Conservation (phyloP, 2,888 invertebrate genomes). For the Eueremaeus valkanovi region DNA sequence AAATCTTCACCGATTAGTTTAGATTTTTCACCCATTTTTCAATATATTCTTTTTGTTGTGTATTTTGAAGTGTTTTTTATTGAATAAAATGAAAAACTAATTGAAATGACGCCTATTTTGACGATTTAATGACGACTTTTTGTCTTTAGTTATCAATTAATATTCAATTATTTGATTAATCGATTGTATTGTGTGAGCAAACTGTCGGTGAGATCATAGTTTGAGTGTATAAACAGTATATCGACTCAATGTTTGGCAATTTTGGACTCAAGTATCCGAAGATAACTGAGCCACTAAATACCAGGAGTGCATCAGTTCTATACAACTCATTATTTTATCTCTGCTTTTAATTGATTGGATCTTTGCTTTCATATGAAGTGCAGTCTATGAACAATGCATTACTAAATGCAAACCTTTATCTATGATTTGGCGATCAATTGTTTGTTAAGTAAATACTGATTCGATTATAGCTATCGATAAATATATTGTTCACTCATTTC, state of each 20-base stretch:
- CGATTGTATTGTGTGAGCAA: neutral
- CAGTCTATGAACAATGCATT: neutral
- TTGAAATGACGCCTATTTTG: constrained; percentile 11
- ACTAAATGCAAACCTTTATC: neutral
- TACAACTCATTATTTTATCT: neutral
- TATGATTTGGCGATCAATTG: too few species aligned
- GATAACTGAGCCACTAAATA: neutral
- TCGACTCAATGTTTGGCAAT: neutral
- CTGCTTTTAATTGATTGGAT: neutral
- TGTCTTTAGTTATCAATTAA: neutral
- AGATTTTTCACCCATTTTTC: constrained; percentile 29
- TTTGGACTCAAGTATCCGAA: neutral
- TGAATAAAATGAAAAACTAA: neutral
- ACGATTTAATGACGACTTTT: neutral
- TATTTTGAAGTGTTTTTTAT: neutral
- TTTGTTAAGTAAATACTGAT: neutral
- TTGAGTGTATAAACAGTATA: neutral
- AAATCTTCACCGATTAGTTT: constrained; percentile 10
- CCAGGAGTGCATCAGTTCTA: neutral
- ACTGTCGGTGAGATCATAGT: neutral
- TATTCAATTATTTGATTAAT: neutral
- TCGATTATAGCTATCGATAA: neutral
- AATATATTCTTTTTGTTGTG: neutral
- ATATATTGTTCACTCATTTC: neutral
- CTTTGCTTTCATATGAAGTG: neutral